phyloP scores from a whole-genome alignment of 2,113 vertebrate species.

The Saccopteryx bilineata region DNA sequence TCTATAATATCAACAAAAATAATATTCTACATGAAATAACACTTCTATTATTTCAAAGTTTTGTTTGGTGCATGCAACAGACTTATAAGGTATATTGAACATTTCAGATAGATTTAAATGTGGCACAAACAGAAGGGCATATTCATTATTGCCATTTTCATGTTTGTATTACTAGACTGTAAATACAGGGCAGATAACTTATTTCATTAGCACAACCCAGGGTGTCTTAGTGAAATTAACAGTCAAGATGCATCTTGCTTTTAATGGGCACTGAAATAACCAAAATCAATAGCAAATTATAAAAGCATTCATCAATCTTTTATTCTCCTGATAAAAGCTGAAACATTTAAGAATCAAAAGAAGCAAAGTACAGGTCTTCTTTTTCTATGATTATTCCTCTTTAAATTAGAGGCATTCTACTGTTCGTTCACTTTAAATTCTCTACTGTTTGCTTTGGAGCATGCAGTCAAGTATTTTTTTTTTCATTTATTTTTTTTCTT shows the following conservation, averaged over 20 bases:
- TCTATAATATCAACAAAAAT: conserved; percentile 4
- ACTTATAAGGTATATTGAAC: background rate
- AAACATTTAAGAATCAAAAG: conserved; percentile 35
- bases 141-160: background rate
- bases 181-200: background rate
- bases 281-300: conserved; percentile 47
- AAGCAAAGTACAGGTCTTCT: background rate
- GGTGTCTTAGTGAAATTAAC: conserved; percentile 3
- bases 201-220: background rate
- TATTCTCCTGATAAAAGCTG: background rate
- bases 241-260: conserved; percentile 16
- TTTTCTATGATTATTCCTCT: conserved; percentile 31
- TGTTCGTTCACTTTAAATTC: background rate
- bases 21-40: background rate
- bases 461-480: background rate
- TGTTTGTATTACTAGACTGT: background rate
- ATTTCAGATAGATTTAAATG: conserved; percentile 24
- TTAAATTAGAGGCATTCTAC: background rate
- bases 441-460: background rate
- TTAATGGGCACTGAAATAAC: conserved; percentile 38
- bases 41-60: background rate
- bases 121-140: background rate
- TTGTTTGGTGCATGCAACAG: background rate
- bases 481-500: conserved; percentile 5
- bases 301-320: background rate